Evolutionary conservation across 2,113 vertebrate genomes (phyloP), one percentile per base, ranked within the genome.

Genomic region (Cathartes aura): DNA sequence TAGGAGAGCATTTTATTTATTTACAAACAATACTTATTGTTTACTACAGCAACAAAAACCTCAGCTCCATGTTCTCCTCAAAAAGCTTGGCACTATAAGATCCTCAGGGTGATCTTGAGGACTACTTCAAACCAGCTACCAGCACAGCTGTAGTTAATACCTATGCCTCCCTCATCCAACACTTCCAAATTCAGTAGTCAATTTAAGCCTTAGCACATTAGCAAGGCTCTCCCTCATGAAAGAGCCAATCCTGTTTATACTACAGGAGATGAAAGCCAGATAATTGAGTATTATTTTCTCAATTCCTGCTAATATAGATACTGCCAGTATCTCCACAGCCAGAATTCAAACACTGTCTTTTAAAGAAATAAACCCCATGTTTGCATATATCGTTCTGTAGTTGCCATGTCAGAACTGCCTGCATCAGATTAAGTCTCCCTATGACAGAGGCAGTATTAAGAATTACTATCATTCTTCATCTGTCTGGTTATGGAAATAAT

Each of bases 111-210:
- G 64, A 87, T 67, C 56, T 36, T 71, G 29, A 52, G 12, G 26
- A 76, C 9, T 43, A 20, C 23, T 56, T 47, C 5, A 3, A 45
- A 81, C 6, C 32, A 70, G 9, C 16, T 45, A 43, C 0, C 0
- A 89, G 47, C 15, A 87, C 20, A 75, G 40, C 18, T 36, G 11
- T 19, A 75, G 12, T 64, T 71, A 82, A 70, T 45, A 5, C 6
- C 45, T n/a, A 52, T 71, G 4, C 15, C 9, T 12, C 27, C 29
- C 27, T 27, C 16, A 68, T 5, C 12, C 43, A 90, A 7, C 15
- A 73, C 59, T 78, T 76, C 52, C 27, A 52, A 75, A 91, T 59
- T 87, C 59, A 62, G 67, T 9, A 48, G 24, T 26, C 45, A 62
- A 4, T 58, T 83, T 81, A 90, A 83, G 38, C 11, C 16, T 26